Conservation (phyloP, 2,888 invertebrate species). For the Mythimna albipuncta region DNA sequence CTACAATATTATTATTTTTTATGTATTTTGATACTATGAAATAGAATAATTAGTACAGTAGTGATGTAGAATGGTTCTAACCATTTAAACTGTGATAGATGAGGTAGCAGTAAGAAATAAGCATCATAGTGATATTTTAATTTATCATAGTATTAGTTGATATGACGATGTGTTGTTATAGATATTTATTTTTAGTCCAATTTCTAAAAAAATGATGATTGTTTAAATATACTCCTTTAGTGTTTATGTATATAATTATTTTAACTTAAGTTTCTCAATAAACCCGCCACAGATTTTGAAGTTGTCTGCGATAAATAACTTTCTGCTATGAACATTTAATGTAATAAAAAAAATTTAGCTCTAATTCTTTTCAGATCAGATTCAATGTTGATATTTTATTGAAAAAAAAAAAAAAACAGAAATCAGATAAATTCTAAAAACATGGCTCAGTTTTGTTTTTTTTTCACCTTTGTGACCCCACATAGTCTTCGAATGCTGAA, state of each 20-base stretch:
- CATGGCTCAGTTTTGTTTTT: background rate
- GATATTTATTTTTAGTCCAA: background rate
- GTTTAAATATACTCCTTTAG: background rate
- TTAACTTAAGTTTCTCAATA: no score
- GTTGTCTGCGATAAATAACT: background rate
- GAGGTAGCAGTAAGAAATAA: conserved; percentile 28
- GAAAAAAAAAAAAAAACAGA: background rate
- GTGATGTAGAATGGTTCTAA: conserved; percentile 22
- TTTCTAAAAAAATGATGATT: background rate
- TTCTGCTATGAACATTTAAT: background rate
- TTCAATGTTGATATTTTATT: background rate
- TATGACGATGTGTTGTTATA: conserved; percentile 5
- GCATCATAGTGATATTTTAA: conserved; percentile 36
- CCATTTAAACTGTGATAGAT: conserved; percentile 55
- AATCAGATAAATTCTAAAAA: background rate
- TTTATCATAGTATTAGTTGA: conserved; percentile 3
- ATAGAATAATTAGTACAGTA: background rate
- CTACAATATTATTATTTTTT: background rate
- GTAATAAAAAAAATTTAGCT: no score
- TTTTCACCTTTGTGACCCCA: background rate
- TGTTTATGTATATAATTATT: background rate
- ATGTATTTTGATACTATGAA: background rate
- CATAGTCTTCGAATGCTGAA: background rate
- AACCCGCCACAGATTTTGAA: background rate
- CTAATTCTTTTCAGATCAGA: no score